A percentile compares a stretch with the other conserved stretches of the same genome.
Evolutionary conservation across 2,797 vertebrate species (phyloP).

Genomic region (Myioborus miniatus): DNA sequence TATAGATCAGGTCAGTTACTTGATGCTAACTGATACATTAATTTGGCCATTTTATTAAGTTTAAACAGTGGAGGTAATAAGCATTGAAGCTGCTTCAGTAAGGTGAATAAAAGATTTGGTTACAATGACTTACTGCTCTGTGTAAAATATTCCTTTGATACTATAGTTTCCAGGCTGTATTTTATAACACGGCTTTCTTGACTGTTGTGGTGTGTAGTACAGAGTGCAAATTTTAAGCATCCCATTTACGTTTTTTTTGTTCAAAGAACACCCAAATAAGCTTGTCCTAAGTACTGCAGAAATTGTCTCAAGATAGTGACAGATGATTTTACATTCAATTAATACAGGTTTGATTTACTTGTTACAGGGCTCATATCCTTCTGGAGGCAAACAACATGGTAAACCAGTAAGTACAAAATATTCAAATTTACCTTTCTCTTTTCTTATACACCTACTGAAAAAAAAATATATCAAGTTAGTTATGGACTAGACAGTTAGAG

Average conservation of each 20-base stretch:
- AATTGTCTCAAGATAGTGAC: not conserved
- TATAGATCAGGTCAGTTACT: not conserved
- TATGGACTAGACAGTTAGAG: not conserved
- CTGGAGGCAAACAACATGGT: slow-evolving; percentile 18
- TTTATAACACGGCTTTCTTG: not conserved
- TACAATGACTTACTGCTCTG: not conserved
- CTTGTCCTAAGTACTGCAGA: not conserved
- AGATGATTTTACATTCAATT: not conserved
- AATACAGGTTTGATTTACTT: not conserved
- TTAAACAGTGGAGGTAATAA: not conserved
- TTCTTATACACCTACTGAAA: not conserved
- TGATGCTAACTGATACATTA: not conserved
- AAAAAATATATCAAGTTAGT: not conserved
- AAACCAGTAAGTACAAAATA: slow-evolving; percentile 49
- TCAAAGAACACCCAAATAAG: not conserved
- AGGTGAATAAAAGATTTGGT: not conserved
- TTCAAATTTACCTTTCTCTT: not conserved
- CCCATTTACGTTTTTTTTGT: not conserved
- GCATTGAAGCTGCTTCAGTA: fast-evolving
- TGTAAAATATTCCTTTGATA: not conserved
- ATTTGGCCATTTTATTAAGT: not conserved
- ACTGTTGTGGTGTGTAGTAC: not conserved
- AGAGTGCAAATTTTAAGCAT: not conserved
- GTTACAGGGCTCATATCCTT: slow-evolving; percentile 3
- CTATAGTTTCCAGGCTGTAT: not conserved